Evolutionary conservation across 1,140 invertebrate species (phyloP), one percentile per base, ranked within the genome.

Genomic region (Aphelenchoides besseyi): DNA sequence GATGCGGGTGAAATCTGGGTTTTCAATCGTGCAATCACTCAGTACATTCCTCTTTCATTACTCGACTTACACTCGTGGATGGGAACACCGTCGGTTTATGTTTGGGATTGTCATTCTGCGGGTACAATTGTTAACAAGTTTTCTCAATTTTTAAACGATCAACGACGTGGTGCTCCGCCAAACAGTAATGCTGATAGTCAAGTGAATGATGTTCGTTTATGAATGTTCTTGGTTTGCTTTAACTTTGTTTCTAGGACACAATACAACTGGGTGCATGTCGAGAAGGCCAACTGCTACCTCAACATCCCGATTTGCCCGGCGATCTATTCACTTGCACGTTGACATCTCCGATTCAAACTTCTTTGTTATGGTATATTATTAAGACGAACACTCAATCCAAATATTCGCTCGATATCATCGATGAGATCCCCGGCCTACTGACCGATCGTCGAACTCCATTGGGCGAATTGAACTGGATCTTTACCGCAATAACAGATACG

Each of bases 1-100:
- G 89, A 89, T 32, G 98, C 98, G 88, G 96, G 97, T 12, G 96
- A 99, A 89, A 95, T 99, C 81, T 98, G 97, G 97, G 95, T 98
- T 2, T 99, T 99, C 86, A 98, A 99, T 87, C 90, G 91, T 86
- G 92, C 93, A 84, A 70, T 71, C 62, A 73, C 73, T 29, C 71
- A 99, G 87, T 99, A 99, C 87, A 98, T 99, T 87, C 97, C 96
- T 64, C 87, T 99, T 78, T 97, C 94, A 59, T 90, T 98, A 41
- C 98, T 95, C 86, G 96, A 98, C 87, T 89, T 99, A 59, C 95
- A 98, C 87, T 92, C 91, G 28, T 98, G 96, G 96, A 97, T 98
- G 94, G 94, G 93, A 63, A 91, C 92, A 63, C 96, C 96, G 3
- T 97, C 95, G 52, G 96, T 99, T 71, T 98, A 98, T 87, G 95